phyloP scores from a whole-genome alignment of 2,797 vertebrate genomes.

The Malacoraja senta region DNA sequence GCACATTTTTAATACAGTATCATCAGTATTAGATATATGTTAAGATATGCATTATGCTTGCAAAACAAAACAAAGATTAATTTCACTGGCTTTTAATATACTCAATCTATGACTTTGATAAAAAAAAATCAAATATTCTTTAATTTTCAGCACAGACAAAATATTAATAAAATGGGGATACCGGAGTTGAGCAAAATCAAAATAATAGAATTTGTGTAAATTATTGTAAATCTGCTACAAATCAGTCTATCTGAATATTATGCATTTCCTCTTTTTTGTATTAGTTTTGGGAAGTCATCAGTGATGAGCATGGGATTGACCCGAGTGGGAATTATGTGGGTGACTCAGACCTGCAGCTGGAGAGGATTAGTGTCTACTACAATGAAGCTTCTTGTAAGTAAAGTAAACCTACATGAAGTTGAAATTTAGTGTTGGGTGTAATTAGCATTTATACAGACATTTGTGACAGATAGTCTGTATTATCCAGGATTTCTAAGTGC shows the following conservation, averaged over 20 bases:
- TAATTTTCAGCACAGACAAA: not conserved
- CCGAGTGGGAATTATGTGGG: constrained; percentile 69
- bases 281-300: constrained; percentile 74
- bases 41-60: not conserved
- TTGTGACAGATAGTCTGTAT: not conserved
- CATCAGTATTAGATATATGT: not conserved
- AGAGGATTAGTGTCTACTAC: constrained; percentile 74
- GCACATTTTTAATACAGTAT: not conserved
- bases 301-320: constrained; percentile 72
- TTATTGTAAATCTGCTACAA: no score
- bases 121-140: not conserved
- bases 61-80: not conserved
- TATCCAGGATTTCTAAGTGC: not conserved
- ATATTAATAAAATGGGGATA: no score
- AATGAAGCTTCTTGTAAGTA: constrained; percentile 72
- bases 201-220: no score
- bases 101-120: no score
- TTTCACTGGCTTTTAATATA: no score
- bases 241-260: no score
- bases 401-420: not conserved
- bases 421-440: not conserved
- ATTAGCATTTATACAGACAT: not conserved
- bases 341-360: constrained; percentile 68
- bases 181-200: no score
- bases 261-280: not conserved